Evolutionary conservation across 2,888 invertebrate species (phyloP), one percentile per base, ranked within the genome.

Genomic region (Cremastinae sp.): DNA sequence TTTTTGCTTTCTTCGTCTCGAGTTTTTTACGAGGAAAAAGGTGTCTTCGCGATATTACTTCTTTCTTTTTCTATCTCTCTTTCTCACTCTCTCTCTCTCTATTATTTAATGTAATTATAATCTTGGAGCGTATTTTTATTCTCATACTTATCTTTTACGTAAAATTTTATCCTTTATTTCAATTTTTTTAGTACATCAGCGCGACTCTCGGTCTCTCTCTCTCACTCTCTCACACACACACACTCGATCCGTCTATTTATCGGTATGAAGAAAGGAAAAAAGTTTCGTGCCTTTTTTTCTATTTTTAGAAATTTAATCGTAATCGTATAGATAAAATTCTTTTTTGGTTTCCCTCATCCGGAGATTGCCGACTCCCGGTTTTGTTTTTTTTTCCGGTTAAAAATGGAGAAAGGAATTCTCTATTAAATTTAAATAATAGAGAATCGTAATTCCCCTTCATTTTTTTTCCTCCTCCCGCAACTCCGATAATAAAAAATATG

Each of bases 401-500:
- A 28, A 28, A 28, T 28, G 28, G 28, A 28, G 28, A 28, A 28
- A 28, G 28, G 28, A 28, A 28, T 59, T 59, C 12, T 8, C 12
- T n/a, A 8, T 41, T 2, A n/a, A n/a, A 5, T 28, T 28, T 5
- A 5, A 28, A 28, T 5, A 28, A 5, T 5, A 28, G 28, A 28
- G 28, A 28, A 28, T 28, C 28, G 2, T 28, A 28, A 28, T 28
- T 5, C 28, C 28, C 28, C 5, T 3, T 28, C 2, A 28, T 28
- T 5, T 28, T 28, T 5, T 5, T 5, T 28, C 5, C 5, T 28
- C 12, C 53, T 55, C 16, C 18, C 47, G 28, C 51, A 41, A 41
- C 22, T 53, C 55, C 59, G 20, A 65, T 74, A 64, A 65, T 70
- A 74, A 64, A 74, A 74, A 74, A 70, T 74, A 70, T 70, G 51